Evolutionary conservation across 2,797 vertebrate genomes (phyloP).

Genomic region (Loris lydekkerianus): DNA sequence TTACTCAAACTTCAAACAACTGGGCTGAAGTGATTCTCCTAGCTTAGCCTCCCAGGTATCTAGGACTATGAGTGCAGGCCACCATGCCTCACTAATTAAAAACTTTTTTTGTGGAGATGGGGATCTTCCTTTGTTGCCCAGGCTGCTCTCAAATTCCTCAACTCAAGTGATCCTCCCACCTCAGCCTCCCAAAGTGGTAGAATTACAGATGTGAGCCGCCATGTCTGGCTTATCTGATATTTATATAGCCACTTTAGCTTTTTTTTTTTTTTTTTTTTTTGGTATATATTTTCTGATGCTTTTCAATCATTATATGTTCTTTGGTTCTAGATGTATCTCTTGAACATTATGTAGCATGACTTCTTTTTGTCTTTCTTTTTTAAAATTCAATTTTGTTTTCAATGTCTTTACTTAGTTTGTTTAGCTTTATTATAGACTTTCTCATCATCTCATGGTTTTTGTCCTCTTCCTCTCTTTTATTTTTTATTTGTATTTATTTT

Average conservation of each 20-base stretch:
- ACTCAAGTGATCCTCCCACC: too few relatives aligned
- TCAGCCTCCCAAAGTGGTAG: neutral
- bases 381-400: neutral
- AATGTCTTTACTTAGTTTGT: neutral
- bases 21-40: neutral
- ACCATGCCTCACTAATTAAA: neutral
- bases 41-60: neutral
- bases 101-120: neutral
- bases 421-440: neutral
- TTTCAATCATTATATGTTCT: neutral
- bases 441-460: neutral
- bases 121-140: neutral
- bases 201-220: neutral
- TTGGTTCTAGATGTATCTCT: neutral
- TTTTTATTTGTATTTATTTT: too few relatives aligned
- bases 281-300: neutral
- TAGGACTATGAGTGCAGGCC: neutral
- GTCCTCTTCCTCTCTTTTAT: neutral
- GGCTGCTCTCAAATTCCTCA: too few relatives aligned
- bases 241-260: neutral
- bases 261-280: slow-evolving; percentile 10
- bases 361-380: neutral
- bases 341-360: neutral
- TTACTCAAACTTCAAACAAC: neutral
- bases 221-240: neutral